Percentiles rank a stretch among this genome's conserved stretches.
These are phyloP conservation scores for Caenorhabditis sulstoni DNA, from an alignment of 2,888 invertebrate genomes.

Conservation along the genomic window DNA sequence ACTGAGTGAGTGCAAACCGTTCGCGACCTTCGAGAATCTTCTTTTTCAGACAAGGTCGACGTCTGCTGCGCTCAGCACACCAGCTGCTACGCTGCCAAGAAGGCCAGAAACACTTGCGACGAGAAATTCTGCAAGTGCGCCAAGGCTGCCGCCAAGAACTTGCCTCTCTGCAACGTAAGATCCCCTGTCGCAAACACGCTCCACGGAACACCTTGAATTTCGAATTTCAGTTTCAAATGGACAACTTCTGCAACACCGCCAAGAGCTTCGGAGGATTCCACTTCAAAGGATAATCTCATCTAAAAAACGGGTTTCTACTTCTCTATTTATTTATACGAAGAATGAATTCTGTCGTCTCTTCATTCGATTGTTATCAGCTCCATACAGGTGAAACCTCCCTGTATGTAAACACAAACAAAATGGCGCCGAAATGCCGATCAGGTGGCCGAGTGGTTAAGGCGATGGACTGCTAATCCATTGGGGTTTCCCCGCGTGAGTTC, in stretches of 20 bases:
- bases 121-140: conserved; percentile 55
- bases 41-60: conserved; percentile 52
- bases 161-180: conserved; percentile 53
- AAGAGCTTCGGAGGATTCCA: conserved; percentile 55
- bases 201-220: not conserved
- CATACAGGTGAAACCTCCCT: not conserved
- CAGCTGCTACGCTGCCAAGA: conserved; percentile 47
- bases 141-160: conserved; percentile 32
- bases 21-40: not conserved
- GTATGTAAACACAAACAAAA: not conserved
- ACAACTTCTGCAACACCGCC: conserved; percentile 59
- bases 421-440: conserved; percentile 48
- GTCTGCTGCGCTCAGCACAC: conserved; percentile 52
- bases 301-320: conserved; percentile 2
- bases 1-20: conserved; percentile 42
- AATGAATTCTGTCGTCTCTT: not conserved
- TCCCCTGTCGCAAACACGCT: no score
- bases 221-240: conserved; percentile 55
- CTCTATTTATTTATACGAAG: not conserved
- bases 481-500: conserved; percentile 79
- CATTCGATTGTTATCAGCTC: not conserved
- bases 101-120: conserved; percentile 41
- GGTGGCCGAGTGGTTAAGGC: conserved; percentile 81
- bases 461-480: conserved; percentile 80
- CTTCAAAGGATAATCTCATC: conserved; percentile 42